These are phyloP conservation scores for Campylorhamphus procurvoides DNA, from an alignment of 2,113 vertebrate species.

Conservation along the genomic window DNA sequence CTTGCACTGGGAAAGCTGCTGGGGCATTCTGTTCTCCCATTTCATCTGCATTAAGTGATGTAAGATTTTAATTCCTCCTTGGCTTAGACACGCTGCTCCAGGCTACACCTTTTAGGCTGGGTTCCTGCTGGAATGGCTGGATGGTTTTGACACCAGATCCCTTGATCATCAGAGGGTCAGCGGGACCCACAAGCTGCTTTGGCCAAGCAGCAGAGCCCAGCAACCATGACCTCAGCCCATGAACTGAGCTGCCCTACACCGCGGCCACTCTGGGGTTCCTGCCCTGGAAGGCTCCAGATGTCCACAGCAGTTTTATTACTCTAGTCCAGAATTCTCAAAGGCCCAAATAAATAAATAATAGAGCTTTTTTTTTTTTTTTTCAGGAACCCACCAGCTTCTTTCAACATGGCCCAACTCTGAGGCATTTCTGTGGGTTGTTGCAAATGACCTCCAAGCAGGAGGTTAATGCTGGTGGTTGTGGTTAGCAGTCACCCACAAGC, in stretches of 20 bases:
- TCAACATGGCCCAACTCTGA: conserved; percentile 18
- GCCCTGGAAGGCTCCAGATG: conserved; percentile 25
- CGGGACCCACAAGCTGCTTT: not conserved
- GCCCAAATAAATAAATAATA: conserved; percentile 11
- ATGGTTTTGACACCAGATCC: not conserved
- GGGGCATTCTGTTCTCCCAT: not conserved
- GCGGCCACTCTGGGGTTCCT: not conserved
- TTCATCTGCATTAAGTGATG: not conserved
- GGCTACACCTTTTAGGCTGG: not conserved
- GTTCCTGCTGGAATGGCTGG: not conserved
- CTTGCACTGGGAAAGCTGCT: not conserved
- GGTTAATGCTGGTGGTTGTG: conserved; percentile 58
- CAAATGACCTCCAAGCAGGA: conserved; percentile 60
- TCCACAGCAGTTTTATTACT: conserved; percentile 5
- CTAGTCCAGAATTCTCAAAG: conserved; percentile 5
- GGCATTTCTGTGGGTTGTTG: conserved; percentile 51
- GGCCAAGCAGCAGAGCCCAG: not conserved
- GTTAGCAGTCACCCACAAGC: conserved; percentile 56
- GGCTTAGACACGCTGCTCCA: not conserved
- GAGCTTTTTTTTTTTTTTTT: not conserved
- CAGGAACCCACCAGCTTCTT: conserved; percentile 2
- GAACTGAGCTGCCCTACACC: not conserved
- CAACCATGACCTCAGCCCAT: not conserved
- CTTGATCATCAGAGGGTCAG: not conserved
- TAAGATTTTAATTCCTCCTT: not conserved